A percentile compares a stretch with the other conserved stretches of the same genome.
These are phyloP conservation scores for Mantis religiosa DNA, from an alignment of 2,888 invertebrate genomes.

Conservation along the genomic window DNA sequence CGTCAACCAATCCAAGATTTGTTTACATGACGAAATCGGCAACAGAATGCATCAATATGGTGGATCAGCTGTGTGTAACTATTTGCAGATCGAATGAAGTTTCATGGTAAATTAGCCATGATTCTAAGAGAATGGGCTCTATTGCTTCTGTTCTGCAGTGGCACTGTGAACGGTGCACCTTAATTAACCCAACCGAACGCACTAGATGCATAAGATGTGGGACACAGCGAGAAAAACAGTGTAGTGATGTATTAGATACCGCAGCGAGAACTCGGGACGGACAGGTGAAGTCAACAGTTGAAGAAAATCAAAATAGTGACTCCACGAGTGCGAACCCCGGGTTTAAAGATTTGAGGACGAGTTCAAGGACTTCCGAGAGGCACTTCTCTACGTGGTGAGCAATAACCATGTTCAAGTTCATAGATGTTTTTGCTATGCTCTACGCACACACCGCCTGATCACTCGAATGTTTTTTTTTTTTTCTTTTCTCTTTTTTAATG, in stretches of 20 bases:
- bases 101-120: slow-evolving; percentile 44
- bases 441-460: neutral
- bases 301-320: slow-evolving; percentile 29
- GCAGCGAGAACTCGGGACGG: slow-evolving; percentile 47
- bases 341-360: slow-evolving; percentile 44
- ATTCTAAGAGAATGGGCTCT: slow-evolving; percentile 72
- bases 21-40: slow-evolving; percentile 28
- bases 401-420: neutral
- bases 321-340: slow-evolving; percentile 33
- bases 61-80: slow-evolving; percentile 56
- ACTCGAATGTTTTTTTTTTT: neutral
- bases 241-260: slow-evolving; percentile 24
- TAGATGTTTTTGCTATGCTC: neutral
- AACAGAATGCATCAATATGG: slow-evolving; percentile 47
- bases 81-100: slow-evolving; percentile 32
- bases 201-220: slow-evolving; percentile 81
- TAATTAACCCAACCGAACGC: slow-evolving; percentile 85
- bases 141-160: slow-evolving; percentile 92
- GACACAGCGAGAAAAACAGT: slow-evolving; percentile 28
- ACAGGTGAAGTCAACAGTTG: slow-evolving; percentile 40
- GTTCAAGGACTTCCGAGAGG: slow-evolving; percentile 8
- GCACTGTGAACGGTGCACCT: slow-evolving; percentile 83
- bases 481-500: too few relatives aligned
- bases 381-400: slow-evolving; percentile 33
- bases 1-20: slow-evolving; percentile 25